Base-by-base conservation (phyloP, 2,797 vertebrate genomes). In the Clarias platycephalus region DNA sequence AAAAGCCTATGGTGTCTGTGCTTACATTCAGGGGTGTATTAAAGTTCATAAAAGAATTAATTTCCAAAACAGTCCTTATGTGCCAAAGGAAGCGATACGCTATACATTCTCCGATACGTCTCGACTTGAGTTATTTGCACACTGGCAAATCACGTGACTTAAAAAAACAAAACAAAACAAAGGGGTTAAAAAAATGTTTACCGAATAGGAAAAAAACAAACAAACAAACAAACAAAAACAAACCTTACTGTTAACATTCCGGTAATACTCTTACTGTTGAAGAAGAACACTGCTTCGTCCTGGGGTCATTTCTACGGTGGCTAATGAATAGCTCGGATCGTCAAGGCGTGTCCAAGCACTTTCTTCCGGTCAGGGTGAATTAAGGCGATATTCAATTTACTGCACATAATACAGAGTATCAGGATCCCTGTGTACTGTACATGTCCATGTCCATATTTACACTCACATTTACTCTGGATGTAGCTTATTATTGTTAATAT, bases 401-500 rank as follows among this genome's bases (percentile, higher is more conserved):
- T 67, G 84, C 82, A 85, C 82, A 81, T 53, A 81, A 80, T 81
- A 83, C 6, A 37, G 84, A 71, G 83, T 75, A 20, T 72, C 67
- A 75, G 58, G 77, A 82, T 82, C 80, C 82, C 83, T 84, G 31
- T 57, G 37, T 81, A 62, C 83, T 88, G 83, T 83, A 86, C 85
- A 83, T 58, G 75, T 55, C 44, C 85, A 83, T 58, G 75, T 55
- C 44, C 63, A 80, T 89, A 89, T 89, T 85, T 89, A 89, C 88
- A 89, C 83, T 89, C 88, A 90, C 89, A 90, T 90, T 90, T 70
- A 84, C 81, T 85, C 86, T 81, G 88, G 88, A 88, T 90, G 89
- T 90, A 90, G 89, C 89, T 90, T 90, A 90, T 90, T 83, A 12
- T 44, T 81, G 28, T 84, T 85, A 80, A 68, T 88, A 67, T 70